Percentiles rank a stretch among this genome's conserved stretches.
Evolutionary conservation across 2,113 vertebrate species (phyloP).

Genomic region (Numenius arquata): DNA sequence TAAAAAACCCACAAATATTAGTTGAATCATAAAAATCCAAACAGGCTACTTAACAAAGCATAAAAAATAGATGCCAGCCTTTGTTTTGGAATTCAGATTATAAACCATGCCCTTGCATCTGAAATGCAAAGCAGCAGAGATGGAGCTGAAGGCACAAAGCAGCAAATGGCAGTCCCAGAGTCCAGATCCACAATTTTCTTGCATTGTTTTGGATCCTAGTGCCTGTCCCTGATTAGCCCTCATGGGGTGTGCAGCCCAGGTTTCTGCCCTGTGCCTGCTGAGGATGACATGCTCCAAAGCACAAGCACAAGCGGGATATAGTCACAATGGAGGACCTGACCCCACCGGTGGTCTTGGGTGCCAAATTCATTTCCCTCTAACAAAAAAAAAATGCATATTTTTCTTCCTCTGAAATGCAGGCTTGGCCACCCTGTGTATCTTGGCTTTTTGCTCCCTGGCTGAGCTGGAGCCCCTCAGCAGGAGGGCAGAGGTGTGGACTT

Average conservation of each 20-base stretch:
- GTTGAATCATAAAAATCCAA: constrained; percentile 28
- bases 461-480: not conserved
- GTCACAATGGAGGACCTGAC: not conserved
- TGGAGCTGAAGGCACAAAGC: not conserved
- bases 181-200: not conserved
- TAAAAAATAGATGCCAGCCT: constrained; percentile 1
- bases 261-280: not conserved
- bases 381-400: not conserved
- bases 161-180: not conserved
- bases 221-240: not conserved
- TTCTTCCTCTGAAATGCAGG: rapidly evolving
- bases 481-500: not conserved
- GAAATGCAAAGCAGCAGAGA: not conserved
- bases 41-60: constrained; percentile 2
- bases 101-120: not conserved
- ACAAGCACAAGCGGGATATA: not conserved
- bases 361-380: not conserved
- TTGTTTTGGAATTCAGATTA: not conserved
- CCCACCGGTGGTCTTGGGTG: not conserved
- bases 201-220: rapidly evolving
- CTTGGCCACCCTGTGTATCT: not conserved
- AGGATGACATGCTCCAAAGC: not conserved
- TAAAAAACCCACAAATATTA: not conserved
- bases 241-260: not conserved
- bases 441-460: not conserved